Conservation (phyloP, 1,140 invertebrate species). For the Magallana angulata region DNA sequence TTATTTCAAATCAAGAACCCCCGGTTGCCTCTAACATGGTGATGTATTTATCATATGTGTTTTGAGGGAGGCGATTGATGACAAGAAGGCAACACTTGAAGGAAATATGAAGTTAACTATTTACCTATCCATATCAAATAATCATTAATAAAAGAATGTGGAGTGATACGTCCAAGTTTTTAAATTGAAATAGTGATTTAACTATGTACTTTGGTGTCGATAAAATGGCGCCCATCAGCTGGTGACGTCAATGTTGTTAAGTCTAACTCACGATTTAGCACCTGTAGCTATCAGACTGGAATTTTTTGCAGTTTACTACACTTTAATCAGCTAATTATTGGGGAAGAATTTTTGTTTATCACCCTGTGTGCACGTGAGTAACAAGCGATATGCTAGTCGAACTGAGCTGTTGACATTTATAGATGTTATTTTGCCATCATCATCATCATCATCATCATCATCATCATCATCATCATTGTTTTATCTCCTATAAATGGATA, state of each 20-base stretch:
- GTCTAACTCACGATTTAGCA: conserved; percentile 13
- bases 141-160: conserved; percentile 24
- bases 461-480: no score
- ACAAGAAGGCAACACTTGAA: not conserved
- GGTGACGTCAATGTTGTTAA: conserved; percentile 4
- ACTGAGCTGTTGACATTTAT: no score
- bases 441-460: no score
- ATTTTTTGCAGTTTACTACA: not conserved
- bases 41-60: conserved; percentile 8
- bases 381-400: not conserved
- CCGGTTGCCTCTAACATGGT: not conserved
- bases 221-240: conserved; percentile 22
- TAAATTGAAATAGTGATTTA: conserved; percentile 37
- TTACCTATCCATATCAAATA: conserved; percentile 16
- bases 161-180: conserved; percentile 15
- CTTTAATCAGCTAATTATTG: not conserved
- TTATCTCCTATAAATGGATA: no score
- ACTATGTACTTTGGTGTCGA: conserved; percentile 30
- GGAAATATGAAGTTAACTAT: conserved; percentile 29
- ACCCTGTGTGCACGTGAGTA: not conserved
- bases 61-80: not conserved
- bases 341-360: not conserved
- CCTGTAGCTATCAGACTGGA: not conserved
- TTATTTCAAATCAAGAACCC: no score
- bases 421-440: no score